A percentile compares a stretch with the other conserved stretches of the same genome.
Evolutionary conservation across 2,888 invertebrate genomes (phyloP).

Genomic region (Dioctria rufipes): DNA sequence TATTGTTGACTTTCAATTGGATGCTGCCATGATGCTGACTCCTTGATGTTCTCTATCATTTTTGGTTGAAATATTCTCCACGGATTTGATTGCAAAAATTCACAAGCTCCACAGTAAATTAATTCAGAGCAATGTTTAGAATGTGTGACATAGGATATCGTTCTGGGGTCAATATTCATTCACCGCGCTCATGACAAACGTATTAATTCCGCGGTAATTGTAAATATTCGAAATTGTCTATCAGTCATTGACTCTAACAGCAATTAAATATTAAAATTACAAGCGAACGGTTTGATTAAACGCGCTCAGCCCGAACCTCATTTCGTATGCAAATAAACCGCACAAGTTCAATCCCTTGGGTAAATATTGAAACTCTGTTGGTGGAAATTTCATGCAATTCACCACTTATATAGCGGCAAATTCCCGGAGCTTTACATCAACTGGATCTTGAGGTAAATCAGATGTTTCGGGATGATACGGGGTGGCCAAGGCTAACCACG

Average conservation of each 20-base stretch:
- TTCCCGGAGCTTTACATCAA: background rate
- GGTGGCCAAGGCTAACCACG: background rate
- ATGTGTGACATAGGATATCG: background rate
- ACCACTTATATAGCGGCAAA: background rate
- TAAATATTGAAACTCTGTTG: constrained; percentile 37
- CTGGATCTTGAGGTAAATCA: constrained; percentile 2
- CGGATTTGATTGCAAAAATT: too few relatives aligned
- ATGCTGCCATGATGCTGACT: too few relatives aligned
- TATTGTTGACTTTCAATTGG: background rate
- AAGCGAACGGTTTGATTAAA: constrained; percentile 28
- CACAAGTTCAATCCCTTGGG: constrained; percentile 45
- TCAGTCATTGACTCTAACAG: constrained; percentile 20
- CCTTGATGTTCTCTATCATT: too few relatives aligned
- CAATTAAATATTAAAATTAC: constrained; percentile 48
- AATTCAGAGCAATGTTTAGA: too few relatives aligned
- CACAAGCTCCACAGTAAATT: too few relatives aligned
- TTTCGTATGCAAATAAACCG: constrained; percentile 49
- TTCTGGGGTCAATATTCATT: constrained; percentile 1
- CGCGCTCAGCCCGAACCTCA: constrained; percentile 38
- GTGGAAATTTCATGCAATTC: constrained; percentile 18
- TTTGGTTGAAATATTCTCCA: too few relatives aligned
- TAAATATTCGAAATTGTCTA: background rate
- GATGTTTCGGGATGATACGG: background rate
- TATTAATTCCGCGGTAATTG: constrained; percentile 1
- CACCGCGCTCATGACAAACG: background rate